These are phyloP conservation scores for Myiagra hebetior DNA, from an alignment of 2,113 vertebrate species.

Conservation along the genomic window DNA sequence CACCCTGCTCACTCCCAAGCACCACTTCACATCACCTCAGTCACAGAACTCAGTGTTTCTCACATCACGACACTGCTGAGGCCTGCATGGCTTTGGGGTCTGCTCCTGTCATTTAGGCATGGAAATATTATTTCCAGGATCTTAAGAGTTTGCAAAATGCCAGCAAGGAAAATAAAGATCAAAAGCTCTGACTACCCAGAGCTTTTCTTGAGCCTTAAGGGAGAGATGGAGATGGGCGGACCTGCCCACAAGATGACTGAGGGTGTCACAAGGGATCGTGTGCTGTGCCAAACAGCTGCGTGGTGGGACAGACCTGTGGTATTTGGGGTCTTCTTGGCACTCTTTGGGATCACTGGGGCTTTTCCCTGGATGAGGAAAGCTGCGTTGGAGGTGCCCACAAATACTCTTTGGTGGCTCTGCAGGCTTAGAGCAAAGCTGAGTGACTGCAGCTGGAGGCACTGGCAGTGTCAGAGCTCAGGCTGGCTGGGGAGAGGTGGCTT, in stretches of 20 bases:
- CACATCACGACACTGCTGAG: background rate
- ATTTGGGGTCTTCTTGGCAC: background rate
- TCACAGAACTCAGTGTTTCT: background rate
- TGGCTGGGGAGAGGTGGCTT: background rate
- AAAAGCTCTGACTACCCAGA: background rate
- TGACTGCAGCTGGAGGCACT: background rate
- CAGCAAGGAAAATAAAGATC: background rate
- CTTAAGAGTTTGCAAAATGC: background rate
- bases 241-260: background rate
- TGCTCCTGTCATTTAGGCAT: background rate
- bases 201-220: background rate
- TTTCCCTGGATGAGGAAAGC: background rate
- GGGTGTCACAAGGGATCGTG: accelerated
- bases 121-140: background rate
- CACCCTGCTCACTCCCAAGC: background rate
- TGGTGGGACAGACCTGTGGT: background rate
- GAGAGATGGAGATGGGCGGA: background rate
- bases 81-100: background rate
- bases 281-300: background rate
- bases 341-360: background rate
- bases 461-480: background rate
- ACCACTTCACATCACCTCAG: background rate
- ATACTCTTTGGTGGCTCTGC: background rate
- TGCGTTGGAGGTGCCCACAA: background rate
- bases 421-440: background rate